Conservation (phyloP, 2,797 vertebrate genomes). For the Typhlichthys eigenmanni region DNA sequence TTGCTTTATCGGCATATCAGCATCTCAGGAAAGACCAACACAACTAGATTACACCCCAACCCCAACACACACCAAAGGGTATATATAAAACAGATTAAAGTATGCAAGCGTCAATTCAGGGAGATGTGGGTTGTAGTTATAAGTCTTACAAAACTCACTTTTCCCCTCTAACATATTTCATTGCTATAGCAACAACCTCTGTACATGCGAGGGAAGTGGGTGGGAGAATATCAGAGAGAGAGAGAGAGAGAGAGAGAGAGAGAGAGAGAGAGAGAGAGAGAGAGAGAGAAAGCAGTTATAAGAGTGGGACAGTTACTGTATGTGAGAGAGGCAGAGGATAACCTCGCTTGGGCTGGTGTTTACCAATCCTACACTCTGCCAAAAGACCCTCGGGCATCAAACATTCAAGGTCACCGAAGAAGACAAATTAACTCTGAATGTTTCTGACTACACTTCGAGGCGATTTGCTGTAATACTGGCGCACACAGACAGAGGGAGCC, state of each 20-base stretch:
- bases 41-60: neutral
- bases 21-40: too few species aligned
- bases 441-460: conserved; percentile 41
- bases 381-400: conserved; percentile 54
- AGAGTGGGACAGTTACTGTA: conserved; percentile 24
- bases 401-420: conserved; percentile 65
- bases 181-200: conserved; percentile 76
- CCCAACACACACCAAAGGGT: neutral
- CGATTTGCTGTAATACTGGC: conserved; percentile 35
- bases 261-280: neutral
- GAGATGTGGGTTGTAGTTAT: conserved; percentile 46
- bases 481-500: conserved; percentile 58
- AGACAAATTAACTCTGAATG: conserved; percentile 60
- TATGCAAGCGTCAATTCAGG: neutral
- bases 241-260: neutral
- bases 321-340: conserved; percentile 27
- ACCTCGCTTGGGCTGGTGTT: conserved; percentile 54
- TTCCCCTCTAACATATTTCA: conserved; percentile 58
- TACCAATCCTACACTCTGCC: conserved; percentile 48
- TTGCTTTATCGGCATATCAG: too few species aligned
- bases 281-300: conserved; percentile 5
- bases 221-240: conserved; percentile 34
- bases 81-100: conserved; percentile 1
- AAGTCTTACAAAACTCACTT: conserved; percentile 57
- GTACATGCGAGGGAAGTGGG: conserved; percentile 68